These are phyloP conservation scores for Myodes glareolus DNA, from an alignment of 2,113 vertebrate species.

Conservation along the genomic window DNA sequence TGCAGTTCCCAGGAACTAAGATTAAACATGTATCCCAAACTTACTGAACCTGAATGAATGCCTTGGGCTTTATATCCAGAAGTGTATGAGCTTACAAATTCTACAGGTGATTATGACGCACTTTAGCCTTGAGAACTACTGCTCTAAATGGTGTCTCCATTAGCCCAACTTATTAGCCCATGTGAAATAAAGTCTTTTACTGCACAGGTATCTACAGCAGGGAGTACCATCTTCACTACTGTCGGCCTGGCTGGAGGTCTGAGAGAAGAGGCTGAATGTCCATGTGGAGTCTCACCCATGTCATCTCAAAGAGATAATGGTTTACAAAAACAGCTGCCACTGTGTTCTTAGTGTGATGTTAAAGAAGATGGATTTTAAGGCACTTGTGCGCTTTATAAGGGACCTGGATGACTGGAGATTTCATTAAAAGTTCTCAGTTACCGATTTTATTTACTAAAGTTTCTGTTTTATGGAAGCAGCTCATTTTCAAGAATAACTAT, in stretches of 20 bases:
- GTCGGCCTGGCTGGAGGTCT: conserved; percentile 38
- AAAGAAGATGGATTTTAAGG: conserved; percentile 11
- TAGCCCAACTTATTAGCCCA: neutral
- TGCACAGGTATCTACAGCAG: conserved; percentile 37
- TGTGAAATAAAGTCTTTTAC: conserved; percentile 67
- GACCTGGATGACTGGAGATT: neutral
- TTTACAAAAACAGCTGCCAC: neutral
- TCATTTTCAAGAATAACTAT: conserved; percentile 61
- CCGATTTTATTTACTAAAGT: neutral
- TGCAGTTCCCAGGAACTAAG: neutral
- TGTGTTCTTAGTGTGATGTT: neutral
- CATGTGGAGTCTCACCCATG: neutral
- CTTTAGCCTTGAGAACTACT: neutral
- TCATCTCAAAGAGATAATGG: neutral
- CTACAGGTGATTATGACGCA: neutral
- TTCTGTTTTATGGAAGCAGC: conserved; percentile 68
- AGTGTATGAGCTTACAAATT: neutral
- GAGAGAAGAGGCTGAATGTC: conserved; percentile 24
- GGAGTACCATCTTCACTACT: neutral
- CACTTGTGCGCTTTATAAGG: neutral
- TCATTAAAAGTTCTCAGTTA: conserved; percentile 1
- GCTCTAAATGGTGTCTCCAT: neutral
- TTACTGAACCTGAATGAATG: neutral
- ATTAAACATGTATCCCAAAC: neutral
- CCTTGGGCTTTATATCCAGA: neutral